Conservation (phyloP, 2,113 vertebrate species). For the Salvelinus namaycush region DNA sequence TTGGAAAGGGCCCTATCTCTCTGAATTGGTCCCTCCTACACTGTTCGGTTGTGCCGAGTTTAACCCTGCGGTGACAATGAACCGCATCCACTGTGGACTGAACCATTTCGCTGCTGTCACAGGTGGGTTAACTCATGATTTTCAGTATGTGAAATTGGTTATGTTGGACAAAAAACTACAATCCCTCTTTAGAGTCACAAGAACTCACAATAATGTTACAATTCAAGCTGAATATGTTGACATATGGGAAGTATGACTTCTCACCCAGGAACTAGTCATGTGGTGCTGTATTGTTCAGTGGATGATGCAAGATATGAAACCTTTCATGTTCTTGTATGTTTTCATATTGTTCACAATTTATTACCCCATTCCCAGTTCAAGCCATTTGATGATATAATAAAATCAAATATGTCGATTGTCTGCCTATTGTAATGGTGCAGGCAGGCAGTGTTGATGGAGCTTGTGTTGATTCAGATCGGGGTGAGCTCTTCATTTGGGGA, state of each 20-base stretch:
- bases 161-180: too few relatives aligned
- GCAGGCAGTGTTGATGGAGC: too few relatives aligned
- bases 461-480: constrained; percentile 74
- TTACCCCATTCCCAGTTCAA: too few relatives aligned
- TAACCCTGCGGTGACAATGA: constrained; percentile 69
- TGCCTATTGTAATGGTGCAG: background rate
- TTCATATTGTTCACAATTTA: too few relatives aligned
- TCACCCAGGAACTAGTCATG: too few relatives aligned
- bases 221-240: too few relatives aligned
- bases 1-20: constrained; percentile 91
- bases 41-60: constrained; percentile 86
- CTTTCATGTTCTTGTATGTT: too few relatives aligned
- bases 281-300: too few relatives aligned
- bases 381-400: background rate
- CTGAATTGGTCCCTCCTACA: constrained; percentile 84
- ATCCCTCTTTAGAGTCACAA: too few relatives aligned
- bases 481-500: constrained; percentile 95
- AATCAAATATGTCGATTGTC: background rate
- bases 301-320: too few relatives aligned
- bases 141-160: background rate
- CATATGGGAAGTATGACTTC: too few relatives aligned
- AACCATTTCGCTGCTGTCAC: constrained; percentile 90
- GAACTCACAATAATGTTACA: too few relatives aligned
- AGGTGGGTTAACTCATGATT: constrained; percentile 66
- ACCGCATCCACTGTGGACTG: constrained; percentile 83